These are phyloP conservation scores for Standfussiana lucernea DNA, from an alignment of 2,888 invertebrate species.

Conservation along the genomic window DNA sequence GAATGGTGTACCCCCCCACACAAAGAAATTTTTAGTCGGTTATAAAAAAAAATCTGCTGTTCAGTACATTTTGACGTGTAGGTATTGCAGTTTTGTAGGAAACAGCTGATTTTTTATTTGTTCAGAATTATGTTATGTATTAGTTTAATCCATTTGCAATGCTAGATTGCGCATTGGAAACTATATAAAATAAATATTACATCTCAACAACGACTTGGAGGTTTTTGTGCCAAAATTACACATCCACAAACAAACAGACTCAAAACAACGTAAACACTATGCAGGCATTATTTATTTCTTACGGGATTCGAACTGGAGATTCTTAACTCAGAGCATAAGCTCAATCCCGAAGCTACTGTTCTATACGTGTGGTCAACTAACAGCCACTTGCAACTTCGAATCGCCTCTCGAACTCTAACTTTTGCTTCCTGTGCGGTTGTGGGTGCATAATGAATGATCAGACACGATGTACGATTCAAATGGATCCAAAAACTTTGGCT, in stretches of 20 bases:
- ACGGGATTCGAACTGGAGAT: background rate
- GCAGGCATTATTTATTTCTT: background rate
- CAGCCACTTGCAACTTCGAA: background rate
- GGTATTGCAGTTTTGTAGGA: too few species aligned
- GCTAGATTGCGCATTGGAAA: background rate
- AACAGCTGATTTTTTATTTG: too few species aligned
- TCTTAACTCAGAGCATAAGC: background rate
- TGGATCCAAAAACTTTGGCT: constrained; percentile 14
- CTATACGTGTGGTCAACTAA: background rate
- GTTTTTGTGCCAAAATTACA: background rate
- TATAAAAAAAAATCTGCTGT: too few species aligned
- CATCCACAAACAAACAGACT: background rate
- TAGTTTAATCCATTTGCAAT: background rate
- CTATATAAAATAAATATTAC: background rate
- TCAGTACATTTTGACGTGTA: too few species aligned
- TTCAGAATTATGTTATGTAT: too few species aligned
- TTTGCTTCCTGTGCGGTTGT: background rate
- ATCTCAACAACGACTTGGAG: background rate
- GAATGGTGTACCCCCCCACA: too few species aligned
- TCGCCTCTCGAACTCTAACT: background rate
- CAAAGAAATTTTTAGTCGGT: too few species aligned
- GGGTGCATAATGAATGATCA: constrained; percentile 6
- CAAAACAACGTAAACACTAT: background rate
- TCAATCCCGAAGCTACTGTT: background rate
- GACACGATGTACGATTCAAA: constrained; percentile 9